Percentiles rank a stretch among this genome's conserved stretches.
Evolutionary conservation across 2,888 invertebrate species (phyloP).

Genomic region (Eutolmus rufibarbis): DNA sequence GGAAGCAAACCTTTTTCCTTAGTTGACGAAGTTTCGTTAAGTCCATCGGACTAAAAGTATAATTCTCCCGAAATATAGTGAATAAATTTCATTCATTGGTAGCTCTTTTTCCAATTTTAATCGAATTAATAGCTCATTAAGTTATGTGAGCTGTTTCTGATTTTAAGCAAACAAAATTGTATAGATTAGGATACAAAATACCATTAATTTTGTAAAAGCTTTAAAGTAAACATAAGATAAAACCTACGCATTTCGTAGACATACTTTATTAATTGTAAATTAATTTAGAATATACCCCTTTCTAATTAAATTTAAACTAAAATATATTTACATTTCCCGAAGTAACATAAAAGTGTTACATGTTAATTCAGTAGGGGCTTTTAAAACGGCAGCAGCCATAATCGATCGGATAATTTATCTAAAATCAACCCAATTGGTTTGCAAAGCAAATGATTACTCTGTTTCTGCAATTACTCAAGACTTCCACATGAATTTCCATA

Average conservation of each 20-base stretch:
- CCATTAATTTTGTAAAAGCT: background rate
- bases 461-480: background rate
- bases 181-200: background rate
- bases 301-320: background rate
- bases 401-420: background rate
- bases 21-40: too few relatives aligned
- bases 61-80: too few relatives aligned
- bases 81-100: too few relatives aligned
- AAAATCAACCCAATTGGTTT: background rate
- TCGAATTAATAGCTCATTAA: too few relatives aligned
- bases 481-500: background rate
- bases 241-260: background rate
- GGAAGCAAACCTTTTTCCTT: too few relatives aligned
- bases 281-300: background rate
- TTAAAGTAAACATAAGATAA: background rate
- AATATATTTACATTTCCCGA: background rate
- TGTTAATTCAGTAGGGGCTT: background rate
- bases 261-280: background rate
- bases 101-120: too few relatives aligned
- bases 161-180: background rate
- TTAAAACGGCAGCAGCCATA: background rate
- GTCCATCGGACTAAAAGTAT: too few relatives aligned
- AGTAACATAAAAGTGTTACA: background rate
- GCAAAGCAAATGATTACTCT: background rate
- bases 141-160: too few relatives aligned